Base-by-base conservation (phyloP, 2,113 vertebrate genomes). In the Erinaceus europaeus region DNA sequence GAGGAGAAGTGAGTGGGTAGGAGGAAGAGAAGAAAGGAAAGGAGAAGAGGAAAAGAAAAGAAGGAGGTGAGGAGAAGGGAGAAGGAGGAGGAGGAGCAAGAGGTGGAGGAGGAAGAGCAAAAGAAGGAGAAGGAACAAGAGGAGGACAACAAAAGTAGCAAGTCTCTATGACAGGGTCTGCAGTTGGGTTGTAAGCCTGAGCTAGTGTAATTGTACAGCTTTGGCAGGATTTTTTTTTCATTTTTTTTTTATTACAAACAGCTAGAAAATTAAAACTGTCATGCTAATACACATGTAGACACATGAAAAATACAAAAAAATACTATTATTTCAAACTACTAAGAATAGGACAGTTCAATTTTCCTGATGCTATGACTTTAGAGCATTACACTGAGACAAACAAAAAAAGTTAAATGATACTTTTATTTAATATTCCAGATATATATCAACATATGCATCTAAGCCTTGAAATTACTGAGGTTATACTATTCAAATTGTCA, bases 391-490 rank as follows among this genome's bases (percentile, higher is more conserved):
- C 98, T 97, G 98, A 97, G 98, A 99, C 98, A 97, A 98, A 99
- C 97, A n/a, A n/a, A 95, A 98, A 97, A 97, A 98, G 97, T 98
- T 98, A 97, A 98, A n/a, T n/a, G n/a, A 98, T 98, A 98, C 97
- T 96, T 97, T 79, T 91, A 92, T 97, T 98, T 97, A 97, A 98
- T 98, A 98, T 99, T 98, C 98, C 98, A 98, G 99, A 99, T 99
- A 99, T 99, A 99, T 99, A 99, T 98, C 99, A 99, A 99, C 99
- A 99, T 99, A 99, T 99, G 99, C 99, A 99, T 99, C 98, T 99
- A 99, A 99, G 98, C 99, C 99, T 99, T 99, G 99, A 99, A 99
- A 99, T 99, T 98, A 98, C 98, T 99, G 98, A 99, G 99, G 99
- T 99, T 98, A 98, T 98, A 99, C 98, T 99, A 98, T 98, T 98